Percentiles rank a stretch among this genome's conserved stretches.
Conservation (phyloP, 2,113 vertebrate species). For the Ellobius talpinus region DNA sequence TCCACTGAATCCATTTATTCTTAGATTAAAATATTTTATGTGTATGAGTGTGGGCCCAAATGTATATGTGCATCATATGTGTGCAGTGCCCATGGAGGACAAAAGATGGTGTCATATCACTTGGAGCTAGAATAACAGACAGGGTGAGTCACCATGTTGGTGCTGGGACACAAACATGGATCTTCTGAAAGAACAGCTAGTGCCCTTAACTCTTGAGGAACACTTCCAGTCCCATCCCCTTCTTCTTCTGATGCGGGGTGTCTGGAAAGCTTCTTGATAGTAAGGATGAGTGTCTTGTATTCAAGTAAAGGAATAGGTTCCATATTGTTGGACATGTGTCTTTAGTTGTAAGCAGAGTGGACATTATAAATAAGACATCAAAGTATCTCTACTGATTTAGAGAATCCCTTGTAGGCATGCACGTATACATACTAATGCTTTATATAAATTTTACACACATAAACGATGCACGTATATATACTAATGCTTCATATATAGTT, state of each 20-base stretch:
- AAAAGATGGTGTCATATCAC: not conserved
- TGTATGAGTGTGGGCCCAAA: not conserved
- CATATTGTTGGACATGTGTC: not conserved
- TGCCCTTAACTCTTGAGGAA: not conserved
- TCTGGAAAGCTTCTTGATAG: not conserved
- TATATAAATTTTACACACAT: too few relatives aligned
- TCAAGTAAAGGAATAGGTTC: not conserved
- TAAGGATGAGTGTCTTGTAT: not conserved
- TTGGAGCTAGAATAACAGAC: not conserved
- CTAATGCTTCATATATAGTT: too few relatives aligned
- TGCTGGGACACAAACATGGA: too few relatives aligned
- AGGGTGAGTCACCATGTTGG: not conserved
- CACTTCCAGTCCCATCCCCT: not conserved
- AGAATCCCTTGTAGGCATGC: not conserved
- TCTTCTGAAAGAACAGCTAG: not conserved
- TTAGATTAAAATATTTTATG: not conserved
- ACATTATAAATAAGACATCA: not conserved
- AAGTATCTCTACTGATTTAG: not conserved
- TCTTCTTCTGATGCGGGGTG: not conserved
- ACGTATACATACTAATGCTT: not conserved
- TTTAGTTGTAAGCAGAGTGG: not conserved
- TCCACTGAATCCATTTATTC: too few relatives aligned
- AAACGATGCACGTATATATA: too few relatives aligned
- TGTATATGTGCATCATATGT: not conserved
- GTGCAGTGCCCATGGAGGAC: not conserved